Evolutionary conservation across 1,140 invertebrate species (phyloP).

Genomic region (Chrysomallon squamiferum): DNA sequence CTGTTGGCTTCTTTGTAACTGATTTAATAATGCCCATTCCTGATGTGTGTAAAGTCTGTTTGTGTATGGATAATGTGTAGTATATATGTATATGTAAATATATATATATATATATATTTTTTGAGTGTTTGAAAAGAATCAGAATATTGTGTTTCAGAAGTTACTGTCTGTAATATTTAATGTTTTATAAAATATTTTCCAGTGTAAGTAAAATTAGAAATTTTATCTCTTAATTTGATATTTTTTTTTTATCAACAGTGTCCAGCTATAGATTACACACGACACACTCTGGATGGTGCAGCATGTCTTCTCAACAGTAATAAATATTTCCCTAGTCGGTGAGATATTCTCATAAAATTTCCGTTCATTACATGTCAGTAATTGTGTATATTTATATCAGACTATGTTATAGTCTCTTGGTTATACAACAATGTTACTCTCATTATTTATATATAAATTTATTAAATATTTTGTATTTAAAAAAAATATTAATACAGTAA

Average conservation of each 20-base stretch:
- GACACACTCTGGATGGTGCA: conserved; percentile 99
- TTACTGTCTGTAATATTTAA: no score
- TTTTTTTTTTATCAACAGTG: conserved; percentile 69
- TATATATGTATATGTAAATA: background rate
- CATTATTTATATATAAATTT: no score
- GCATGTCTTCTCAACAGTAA: conserved; percentile 98
- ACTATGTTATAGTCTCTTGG: background rate
- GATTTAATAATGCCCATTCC: background rate
- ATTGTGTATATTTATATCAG: background rate
- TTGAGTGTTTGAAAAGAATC: no score
- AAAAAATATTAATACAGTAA: no score
- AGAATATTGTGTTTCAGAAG: no score
- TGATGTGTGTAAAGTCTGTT: background rate
- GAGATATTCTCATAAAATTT: background rate
- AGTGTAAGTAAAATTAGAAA: no score
- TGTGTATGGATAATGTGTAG: background rate
- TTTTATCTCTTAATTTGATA: no score
- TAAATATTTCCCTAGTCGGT: conserved; percentile 99
- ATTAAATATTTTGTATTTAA: no score
- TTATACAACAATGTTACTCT: no score
- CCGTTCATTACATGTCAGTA: background rate
- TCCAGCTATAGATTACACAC: conserved; percentile 98
- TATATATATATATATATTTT: background rate
- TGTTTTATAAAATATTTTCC: no score
- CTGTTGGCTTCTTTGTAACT: no score